phyloP scores from a whole-genome alignment of 2,113 vertebrate genomes.

The Ictalurus punctatus region DNA sequence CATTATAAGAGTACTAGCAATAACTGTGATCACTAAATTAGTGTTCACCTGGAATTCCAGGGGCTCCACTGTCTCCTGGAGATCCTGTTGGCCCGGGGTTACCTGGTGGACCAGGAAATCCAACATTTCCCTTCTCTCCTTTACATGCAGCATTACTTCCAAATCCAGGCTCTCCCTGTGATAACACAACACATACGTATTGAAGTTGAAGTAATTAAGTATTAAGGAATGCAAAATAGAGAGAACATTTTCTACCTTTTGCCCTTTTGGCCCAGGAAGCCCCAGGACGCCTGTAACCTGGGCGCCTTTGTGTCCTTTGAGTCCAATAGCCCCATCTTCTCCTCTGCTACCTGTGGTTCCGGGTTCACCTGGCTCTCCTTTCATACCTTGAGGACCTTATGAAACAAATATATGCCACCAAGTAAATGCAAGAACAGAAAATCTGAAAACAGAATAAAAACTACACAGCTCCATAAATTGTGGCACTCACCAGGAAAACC shows the following conservation, averaged over 20 bases:
- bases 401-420: background rate
- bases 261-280: slow-evolving; percentile 74
- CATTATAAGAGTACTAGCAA: background rate
- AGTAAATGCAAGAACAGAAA: background rate
- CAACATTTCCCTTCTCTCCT: slow-evolving; percentile 70
- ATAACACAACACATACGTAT: background rate
- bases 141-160: slow-evolving; percentile 49
- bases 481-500: slow-evolving; percentile 69
- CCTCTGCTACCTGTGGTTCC: slow-evolving; percentile 75
- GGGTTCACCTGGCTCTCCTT: slow-evolving; percentile 72
- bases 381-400: slow-evolving; percentile 78
- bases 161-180: slow-evolving; percentile 42
- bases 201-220: too few relatives aligned
- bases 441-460: background rate
- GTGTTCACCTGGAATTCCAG: slow-evolving; percentile 59
- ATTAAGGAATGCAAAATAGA: background rate
- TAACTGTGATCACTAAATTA: slow-evolving; percentile 23
- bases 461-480: background rate
- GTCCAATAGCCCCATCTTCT: slow-evolving; percentile 58
- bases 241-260: slow-evolving; percentile 73
- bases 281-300: slow-evolving; percentile 63
- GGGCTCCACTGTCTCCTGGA: slow-evolving; percentile 39
- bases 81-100: slow-evolving; percentile 6
- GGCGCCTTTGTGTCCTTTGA: slow-evolving; percentile 78
- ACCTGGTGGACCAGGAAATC: slow-evolving; percentile 59